Evolutionary conservation across 2,888 invertebrate genomes (phyloP).

Genomic region (Archaeoteleia sp.): DNA sequence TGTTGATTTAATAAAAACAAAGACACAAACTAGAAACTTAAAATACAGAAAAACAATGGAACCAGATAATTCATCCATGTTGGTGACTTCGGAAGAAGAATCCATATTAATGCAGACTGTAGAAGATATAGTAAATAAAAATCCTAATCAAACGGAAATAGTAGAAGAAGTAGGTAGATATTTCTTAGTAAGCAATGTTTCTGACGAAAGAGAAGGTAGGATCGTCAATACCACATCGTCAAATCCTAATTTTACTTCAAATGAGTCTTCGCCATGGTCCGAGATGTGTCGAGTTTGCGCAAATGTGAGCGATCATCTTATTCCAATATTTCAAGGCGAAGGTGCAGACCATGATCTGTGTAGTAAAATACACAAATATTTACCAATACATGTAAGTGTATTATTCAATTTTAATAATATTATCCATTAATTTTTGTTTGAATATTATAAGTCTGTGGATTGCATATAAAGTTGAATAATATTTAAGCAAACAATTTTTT

Average conservation of each 20-base stretch:
- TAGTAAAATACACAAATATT: slow-evolving; percentile 79
- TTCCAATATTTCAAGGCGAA: slow-evolving; percentile 80
- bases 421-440: background rate
- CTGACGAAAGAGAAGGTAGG: slow-evolving; percentile 33
- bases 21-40: too few relatives aligned
- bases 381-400: slow-evolving; percentile 79
- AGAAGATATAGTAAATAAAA: slow-evolving; percentile 53
- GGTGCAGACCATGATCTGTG: slow-evolving; percentile 79
- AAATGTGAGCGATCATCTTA: slow-evolving; percentile 75
- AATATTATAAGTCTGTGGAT: too few relatives aligned
- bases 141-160: slow-evolving; percentile 40
- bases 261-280: slow-evolving; percentile 42
- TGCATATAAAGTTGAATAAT: slow-evolving; percentile 1
- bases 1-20: too few relatives aligned
- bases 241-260: background rate
- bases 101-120: slow-evolving; percentile 56
- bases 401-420: slow-evolving; percentile 3
- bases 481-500: slow-evolving; percentile 31
- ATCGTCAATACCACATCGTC: background rate
- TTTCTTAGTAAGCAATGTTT: slow-evolving; percentile 51
- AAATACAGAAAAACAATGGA: slow-evolving; percentile 60
- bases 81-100: slow-evolving; percentile 52
- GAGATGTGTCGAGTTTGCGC: slow-evolving; percentile 78
- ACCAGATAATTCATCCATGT: slow-evolving; percentile 46
- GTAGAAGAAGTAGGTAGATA: slow-evolving; percentile 51